Conservation (phyloP, 64 coral and sea anemone species). For the Acropora tenuis region DNA sequence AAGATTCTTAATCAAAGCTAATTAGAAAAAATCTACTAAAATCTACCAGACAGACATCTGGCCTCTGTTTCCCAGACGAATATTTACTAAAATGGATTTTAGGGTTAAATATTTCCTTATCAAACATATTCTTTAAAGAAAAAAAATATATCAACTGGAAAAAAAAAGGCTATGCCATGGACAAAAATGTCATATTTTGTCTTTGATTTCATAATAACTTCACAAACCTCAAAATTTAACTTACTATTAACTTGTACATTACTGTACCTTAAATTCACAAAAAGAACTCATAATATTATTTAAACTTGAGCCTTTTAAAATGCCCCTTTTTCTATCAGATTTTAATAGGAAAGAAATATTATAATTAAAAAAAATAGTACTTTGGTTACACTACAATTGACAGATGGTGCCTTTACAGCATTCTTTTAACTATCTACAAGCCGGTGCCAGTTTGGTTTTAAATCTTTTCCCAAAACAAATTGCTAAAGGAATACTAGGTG, state of each 20-base stretch:
- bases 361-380: too few relatives aligned
- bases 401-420: neutral
- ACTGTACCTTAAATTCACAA: too few relatives aligned
- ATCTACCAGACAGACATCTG: neutral
- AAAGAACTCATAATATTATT: neutral
- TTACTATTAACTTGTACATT: neutral
- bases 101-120: neutral
- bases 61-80: neutral
- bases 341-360: too few relatives aligned
- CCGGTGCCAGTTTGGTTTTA: too few relatives aligned
- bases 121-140: too few relatives aligned
- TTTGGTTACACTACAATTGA: neutral
- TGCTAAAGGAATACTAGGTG: neutral
- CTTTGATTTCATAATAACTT: neutral
- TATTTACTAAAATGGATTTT: constrained; percentile 22
- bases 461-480: neutral
- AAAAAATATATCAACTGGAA: too few relatives aligned
- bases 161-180: too few relatives aligned
- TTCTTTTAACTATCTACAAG: neutral
- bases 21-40: too few relatives aligned
- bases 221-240: neutral
- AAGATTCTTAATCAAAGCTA: too few relatives aligned
- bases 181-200: too few relatives aligned
- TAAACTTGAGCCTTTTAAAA: neutral
- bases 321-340: neutral